These are phyloP conservation scores for Oryctes rhinoceros DNA, from an alignment of 1,140 invertebrate genomes.

Conservation along the genomic window DNA sequence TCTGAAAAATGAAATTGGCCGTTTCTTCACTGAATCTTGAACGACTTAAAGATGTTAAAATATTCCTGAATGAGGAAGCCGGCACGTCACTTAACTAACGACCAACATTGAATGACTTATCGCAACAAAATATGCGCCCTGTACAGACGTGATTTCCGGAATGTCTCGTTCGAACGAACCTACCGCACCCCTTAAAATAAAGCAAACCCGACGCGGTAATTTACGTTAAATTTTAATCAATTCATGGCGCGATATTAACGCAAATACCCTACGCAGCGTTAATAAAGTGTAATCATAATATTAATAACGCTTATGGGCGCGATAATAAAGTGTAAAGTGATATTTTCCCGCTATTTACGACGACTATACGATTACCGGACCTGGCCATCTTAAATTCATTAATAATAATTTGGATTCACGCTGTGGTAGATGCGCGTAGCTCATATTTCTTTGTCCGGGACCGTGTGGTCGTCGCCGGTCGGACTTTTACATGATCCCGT, in stretches of 20 bases:
- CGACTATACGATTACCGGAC: constrained; percentile 48
- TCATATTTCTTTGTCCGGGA: constrained; percentile 49
- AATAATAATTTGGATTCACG: constrained; percentile 51
- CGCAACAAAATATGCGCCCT: too few relatives aligned
- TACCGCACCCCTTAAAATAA: too few relatives aligned
- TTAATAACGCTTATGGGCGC: constrained; percentile 48
- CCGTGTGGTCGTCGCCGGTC: not conserved
- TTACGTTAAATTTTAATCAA: too few relatives aligned
- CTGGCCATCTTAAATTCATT: constrained; percentile 47
- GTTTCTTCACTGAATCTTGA: too few relatives aligned
- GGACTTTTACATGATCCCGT: constrained; percentile 1
- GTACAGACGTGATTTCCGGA: too few relatives aligned
- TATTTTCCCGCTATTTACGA: constrained; percentile 51
- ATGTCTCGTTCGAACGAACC: too few relatives aligned
- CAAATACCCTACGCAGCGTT: not conserved
- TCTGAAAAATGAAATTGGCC: too few relatives aligned
- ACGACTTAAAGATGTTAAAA: too few relatives aligned
- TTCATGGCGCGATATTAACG: not conserved
- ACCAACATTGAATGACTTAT: too few relatives aligned
- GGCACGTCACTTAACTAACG: too few relatives aligned
- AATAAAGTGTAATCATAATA: constrained; percentile 51
- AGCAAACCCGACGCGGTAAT: too few relatives aligned
- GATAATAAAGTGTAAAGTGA: constrained; percentile 50
- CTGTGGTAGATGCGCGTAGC: constrained; percentile 47
- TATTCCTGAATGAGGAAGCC: too few relatives aligned